phyloP scores from a whole-genome alignment of 2,797 vertebrate genomes.

The Brachymystax lenok region DNA sequence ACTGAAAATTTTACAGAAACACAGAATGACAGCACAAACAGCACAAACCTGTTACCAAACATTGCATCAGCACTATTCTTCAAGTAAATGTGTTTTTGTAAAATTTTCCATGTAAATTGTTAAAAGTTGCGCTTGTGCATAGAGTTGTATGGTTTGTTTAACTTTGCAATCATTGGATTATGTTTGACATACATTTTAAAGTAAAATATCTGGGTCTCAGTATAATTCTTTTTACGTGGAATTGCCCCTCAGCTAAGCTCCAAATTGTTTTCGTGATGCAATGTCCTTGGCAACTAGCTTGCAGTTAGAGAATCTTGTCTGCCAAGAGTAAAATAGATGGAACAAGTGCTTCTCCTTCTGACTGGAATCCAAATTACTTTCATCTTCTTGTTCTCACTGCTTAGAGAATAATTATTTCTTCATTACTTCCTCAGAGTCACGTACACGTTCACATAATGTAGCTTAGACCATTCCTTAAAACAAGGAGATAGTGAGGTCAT shows the following conservation, averaged over 20 bases:
- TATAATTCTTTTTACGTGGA: too few relatives aligned
- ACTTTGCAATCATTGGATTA: too few relatives aligned
- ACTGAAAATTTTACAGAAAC: too few relatives aligned
- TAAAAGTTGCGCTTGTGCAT: too few relatives aligned
- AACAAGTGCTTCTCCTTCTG: conserved; percentile 59
- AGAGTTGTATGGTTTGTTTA: too few relatives aligned
- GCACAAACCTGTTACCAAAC: too few relatives aligned
- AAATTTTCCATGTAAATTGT: too few relatives aligned
- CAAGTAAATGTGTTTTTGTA: too few relatives aligned
- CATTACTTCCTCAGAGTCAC: background rate
- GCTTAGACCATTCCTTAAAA: background rate
- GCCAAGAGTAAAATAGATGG: conserved; percentile 53
- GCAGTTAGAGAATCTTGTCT: conserved; percentile 52
- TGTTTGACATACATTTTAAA: too few relatives aligned
- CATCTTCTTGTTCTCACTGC: conserved; percentile 35
- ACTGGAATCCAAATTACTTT: conserved; percentile 68
- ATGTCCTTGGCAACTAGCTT: conserved; percentile 58
- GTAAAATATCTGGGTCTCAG: too few relatives aligned
- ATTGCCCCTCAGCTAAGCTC: conserved; percentile 50
- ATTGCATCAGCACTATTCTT: too few relatives aligned
- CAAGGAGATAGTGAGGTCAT: background rate
- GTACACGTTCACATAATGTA: background rate
- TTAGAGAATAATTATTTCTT: background rate
- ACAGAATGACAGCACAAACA: too few relatives aligned
- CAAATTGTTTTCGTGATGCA: conserved; percentile 68